Percentiles rank a stretch among this genome's conserved stretches.
These are phyloP conservation scores for Eidolon helvum DNA, from an alignment of 2,113 vertebrate species.

Conservation along the genomic window DNA sequence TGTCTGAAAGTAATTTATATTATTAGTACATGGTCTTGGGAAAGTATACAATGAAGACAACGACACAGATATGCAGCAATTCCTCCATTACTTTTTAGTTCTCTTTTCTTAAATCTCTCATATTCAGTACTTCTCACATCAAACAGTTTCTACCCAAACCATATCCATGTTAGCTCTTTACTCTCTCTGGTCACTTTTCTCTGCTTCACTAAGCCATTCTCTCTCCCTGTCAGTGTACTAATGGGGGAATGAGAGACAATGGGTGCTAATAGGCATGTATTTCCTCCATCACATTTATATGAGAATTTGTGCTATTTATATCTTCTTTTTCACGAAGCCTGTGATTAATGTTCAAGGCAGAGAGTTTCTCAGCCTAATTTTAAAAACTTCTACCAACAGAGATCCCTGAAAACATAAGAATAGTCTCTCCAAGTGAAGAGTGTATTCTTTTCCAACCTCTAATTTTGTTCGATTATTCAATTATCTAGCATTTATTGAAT, in stretches of 20 bases:
- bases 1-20: background rate
- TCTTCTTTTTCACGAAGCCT: background rate
- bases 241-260: background rate
- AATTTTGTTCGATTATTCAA: background rate
- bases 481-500: background rate
- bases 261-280: background rate
- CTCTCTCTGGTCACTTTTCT: background rate
- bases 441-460: background rate
- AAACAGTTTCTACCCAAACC: background rate
- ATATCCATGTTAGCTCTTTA: background rate
- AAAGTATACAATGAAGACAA: background rate
- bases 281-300: background rate
- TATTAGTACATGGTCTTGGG: background rate
- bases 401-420: background rate
- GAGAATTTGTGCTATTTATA: background rate
- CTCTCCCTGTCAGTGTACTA: background rate
- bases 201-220: background rate
- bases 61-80: background rate
- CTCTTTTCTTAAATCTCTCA: background rate
- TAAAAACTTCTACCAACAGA: constrained; percentile 7
- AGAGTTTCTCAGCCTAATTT: background rate
- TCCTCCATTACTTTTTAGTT: background rate
- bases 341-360: constrained; percentile 12
- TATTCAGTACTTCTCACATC: background rate
- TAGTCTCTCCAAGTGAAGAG: background rate